Base-by-base conservation (phyloP, 2,888 invertebrate species). In the Stenolophus ochropezus region DNA sequence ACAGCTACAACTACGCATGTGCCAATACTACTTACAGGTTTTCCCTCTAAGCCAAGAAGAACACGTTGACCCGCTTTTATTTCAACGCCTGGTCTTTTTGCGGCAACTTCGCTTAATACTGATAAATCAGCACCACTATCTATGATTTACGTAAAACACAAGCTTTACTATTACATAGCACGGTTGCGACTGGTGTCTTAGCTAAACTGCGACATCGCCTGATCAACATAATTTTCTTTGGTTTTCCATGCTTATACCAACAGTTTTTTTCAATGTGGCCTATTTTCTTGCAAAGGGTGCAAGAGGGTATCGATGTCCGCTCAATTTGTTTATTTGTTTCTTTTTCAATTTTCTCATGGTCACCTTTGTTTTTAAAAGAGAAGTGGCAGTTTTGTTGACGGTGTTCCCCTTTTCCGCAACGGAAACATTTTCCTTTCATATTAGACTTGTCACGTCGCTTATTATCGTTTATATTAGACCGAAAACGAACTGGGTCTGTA, bases 381-480 rank as follows among this genome's bases (percentile, higher is more conserved):
- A n/a, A 49, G 14, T 49, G 49, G 14, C 49, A 49, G 8, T 49
- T 1, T 49, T 49, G 49, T 49, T 49, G 49, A n/a, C 14, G 49
- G 4, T 49, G 49, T n/a, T 14, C 49, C 14, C n/a, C n/a, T 4
- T n/a, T 2, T 49, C 49, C 2, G 49, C 49, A 49, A 69, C 23
- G 33, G 11, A 23, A 23, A 69, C 6, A 20, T 21, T 2, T 61
- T n/a, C 61, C 25, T 61, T 61, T 61, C 4, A 76, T 42, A 51
- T 81, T 83, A 8, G 78, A 33, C 4, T 65, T 25, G 74, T 82
- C 14, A 18, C 58, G 81, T 71, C 25, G 71, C 16, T 71, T 71
- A 42, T 42, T 71, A 33, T 71, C 71, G 11, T n/a, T 18, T 14
- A 21, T 8, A 4, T 27, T n/a, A 23, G 51, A 20, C 11, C 53